Percentiles rank a stretch among this genome's conserved stretches.
phyloP scores from a whole-genome alignment of 2,888 invertebrate species.

The Palloptera scutellata region DNA sequence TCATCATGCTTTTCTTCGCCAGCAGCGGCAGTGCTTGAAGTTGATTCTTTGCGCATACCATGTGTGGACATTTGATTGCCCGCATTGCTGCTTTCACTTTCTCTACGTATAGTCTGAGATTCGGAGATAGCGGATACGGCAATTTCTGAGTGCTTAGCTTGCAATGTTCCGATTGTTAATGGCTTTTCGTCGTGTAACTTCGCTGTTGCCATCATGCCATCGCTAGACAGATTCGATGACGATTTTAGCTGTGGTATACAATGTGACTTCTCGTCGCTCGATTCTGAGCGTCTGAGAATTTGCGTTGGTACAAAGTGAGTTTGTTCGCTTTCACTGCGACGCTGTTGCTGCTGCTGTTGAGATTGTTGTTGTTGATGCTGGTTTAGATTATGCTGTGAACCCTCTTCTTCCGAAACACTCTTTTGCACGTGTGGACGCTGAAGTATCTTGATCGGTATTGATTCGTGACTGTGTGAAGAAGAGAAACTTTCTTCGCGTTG shows the following conservation, averaged over 20 bases:
- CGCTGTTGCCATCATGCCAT: constrained; percentile 24
- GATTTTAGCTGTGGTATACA: constrained; percentile 15
- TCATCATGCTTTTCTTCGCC: constrained; percentile 31
- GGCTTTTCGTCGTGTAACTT: constrained; percentile 31
- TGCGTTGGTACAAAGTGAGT: constrained; percentile 57
- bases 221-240: not conserved
- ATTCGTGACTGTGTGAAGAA: constrained; percentile 60
- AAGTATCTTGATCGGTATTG: constrained; percentile 62
- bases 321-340: constrained; percentile 30
- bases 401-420: constrained; percentile 52
- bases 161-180: not conserved
- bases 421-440: constrained; percentile 58
- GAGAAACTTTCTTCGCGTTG: constrained; percentile 62
- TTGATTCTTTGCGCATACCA: constrained; percentile 35
- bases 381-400: constrained; percentile 30
- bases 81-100: constrained; percentile 37
- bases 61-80: constrained; percentile 7
- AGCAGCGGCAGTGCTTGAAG: constrained; percentile 20
- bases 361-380: constrained; percentile 33
- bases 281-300: constrained; percentile 60
- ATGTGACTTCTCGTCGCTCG: constrained; percentile 42
- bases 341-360: constrained; percentile 31
- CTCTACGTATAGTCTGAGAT: constrained; percentile 26
- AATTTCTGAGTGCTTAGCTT: not conserved
- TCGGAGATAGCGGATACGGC: constrained; percentile 21